These are phyloP conservation scores for Fabriciana adippe DNA, from an alignment of 2,888 invertebrate genomes.

Conservation along the genomic window DNA sequence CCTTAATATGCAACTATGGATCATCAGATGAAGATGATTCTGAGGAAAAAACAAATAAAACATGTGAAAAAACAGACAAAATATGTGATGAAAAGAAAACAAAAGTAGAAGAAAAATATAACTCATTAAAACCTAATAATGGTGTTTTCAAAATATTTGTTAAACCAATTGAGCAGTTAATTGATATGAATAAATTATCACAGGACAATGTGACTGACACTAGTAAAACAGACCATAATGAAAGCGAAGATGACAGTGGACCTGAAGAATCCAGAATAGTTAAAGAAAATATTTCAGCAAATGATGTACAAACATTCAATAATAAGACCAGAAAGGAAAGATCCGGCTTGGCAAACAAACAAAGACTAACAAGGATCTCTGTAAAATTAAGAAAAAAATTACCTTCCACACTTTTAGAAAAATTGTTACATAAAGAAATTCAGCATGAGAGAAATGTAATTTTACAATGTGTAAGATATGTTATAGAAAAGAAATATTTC, in stretches of 20 bases:
- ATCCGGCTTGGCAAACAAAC: neutral
- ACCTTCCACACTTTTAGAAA: conserved; percentile 85
- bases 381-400: conserved; percentile 49
- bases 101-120: conserved; percentile 30
- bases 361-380: conserved; percentile 31
- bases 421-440: conserved; percentile 89
- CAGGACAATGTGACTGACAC: neutral
- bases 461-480: conserved; percentile 92
- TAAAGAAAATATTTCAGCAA: conserved; percentile 43
- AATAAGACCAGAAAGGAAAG: conserved; percentile 6
- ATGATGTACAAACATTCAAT: conserved; percentile 1
- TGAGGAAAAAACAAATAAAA: conserved; percentile 25
- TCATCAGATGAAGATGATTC: conserved; percentile 75
- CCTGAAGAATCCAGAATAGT: conserved; percentile 74
- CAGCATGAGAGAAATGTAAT: conserved; percentile 92
- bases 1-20: conserved; percentile 81
- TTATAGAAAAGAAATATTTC: conserved; percentile 90
- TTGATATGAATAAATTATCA: conserved; percentile 15
- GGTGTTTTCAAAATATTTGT: conserved; percentile 14
- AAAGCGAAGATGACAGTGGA: conserved; percentile 68
- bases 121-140: conserved; percentile 16
- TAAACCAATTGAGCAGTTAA: conserved; percentile 1
- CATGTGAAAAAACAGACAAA: conserved; percentile 30
- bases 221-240: conserved; percentile 22
- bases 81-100: conserved; percentile 29